Base-by-base conservation (phyloP, 2,888 invertebrate species). In the Atrina japonica region DNA sequence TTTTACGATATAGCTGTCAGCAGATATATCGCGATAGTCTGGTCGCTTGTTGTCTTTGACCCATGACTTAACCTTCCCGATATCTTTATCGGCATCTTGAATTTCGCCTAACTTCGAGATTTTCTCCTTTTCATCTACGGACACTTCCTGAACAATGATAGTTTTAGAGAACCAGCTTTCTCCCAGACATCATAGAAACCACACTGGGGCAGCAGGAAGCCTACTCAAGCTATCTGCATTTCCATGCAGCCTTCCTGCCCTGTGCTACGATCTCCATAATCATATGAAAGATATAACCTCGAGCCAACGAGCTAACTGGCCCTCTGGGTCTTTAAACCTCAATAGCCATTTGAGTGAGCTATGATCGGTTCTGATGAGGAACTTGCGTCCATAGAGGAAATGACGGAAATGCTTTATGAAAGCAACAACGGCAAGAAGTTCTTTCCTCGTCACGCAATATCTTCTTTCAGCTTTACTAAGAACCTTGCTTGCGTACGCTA, bases 321-420 rank as follows among this genome's bases (percentile, higher is more conserved):
- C 78, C 45, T 74, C 73, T 1, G 69, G 78, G 1, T 75, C 61
- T 43, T 77, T 77, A n/a, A 78, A 74, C 11, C 50, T 71, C 25
- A 27, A 63, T 11, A 77, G 40, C 78, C 81, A 81, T 7, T 35
- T 41, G 5, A 78, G 53, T 11, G 78, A 72, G 2, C 67, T 53
- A 66, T 82, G 80, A 58, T 81, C 80, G 16, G 82, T 78, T 40
- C 78, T 25, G 3, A 82, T 43, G 0, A 71, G 6, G 47, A 81
- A 80, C 21, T 58, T n/a, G 35, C 66, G 30, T 9, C 80, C 77
- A 27, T 74, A 73, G 23, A 82, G 55, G 63, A 76, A 81, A 47
- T 71, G 75, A 21, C 73, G 64, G 56, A 75, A 81, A 0, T 77
- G 69, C 35, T 74, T 75, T 30, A 78, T 59, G 56, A 77, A 77